These are phyloP conservation scores for Pteronura brasiliensis DNA, from an alignment of 2,113 vertebrate species.

Conservation along the genomic window DNA sequence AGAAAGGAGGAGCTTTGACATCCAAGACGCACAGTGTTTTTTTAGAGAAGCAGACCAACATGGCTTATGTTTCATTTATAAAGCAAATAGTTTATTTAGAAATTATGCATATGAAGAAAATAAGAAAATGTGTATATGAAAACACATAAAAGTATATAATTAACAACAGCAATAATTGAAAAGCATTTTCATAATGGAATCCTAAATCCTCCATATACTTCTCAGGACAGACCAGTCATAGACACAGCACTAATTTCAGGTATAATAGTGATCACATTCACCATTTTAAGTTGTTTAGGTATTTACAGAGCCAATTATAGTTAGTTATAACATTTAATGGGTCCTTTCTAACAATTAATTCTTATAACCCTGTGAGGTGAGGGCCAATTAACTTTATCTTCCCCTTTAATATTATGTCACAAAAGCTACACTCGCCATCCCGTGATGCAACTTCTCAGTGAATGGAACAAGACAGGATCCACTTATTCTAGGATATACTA, in stretches of 20 bases:
- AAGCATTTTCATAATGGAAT: constrained; percentile 13
- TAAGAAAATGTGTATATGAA: not conserved
- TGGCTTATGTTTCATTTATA: not conserved
- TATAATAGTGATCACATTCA: not conserved
- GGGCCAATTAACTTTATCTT: not conserved
- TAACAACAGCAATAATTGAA: not conserved
- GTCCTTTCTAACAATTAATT: not conserved
- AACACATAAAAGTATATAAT: not conserved
- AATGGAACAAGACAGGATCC: constrained; percentile 5
- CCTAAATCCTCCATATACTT: not conserved
- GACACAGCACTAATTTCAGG: not conserved
- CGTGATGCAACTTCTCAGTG: not conserved
- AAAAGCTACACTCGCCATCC: constrained; percentile 17
- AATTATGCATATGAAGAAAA: not conserved
- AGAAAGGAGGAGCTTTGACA: not conserved
- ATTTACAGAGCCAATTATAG: not conserved
- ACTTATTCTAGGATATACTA: not conserved
- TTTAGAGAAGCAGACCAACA: not conserved
- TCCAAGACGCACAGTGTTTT: not conserved
- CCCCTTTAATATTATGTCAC: not conserved
- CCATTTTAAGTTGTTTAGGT: not conserved
- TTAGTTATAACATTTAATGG: not conserved
- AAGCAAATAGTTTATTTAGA: not conserved
- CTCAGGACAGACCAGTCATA: not conserved
- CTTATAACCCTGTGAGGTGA: not conserved